Conservation (phyloP, 92 coral and sea anemone genomes). For the Metridium senile region DNA sequence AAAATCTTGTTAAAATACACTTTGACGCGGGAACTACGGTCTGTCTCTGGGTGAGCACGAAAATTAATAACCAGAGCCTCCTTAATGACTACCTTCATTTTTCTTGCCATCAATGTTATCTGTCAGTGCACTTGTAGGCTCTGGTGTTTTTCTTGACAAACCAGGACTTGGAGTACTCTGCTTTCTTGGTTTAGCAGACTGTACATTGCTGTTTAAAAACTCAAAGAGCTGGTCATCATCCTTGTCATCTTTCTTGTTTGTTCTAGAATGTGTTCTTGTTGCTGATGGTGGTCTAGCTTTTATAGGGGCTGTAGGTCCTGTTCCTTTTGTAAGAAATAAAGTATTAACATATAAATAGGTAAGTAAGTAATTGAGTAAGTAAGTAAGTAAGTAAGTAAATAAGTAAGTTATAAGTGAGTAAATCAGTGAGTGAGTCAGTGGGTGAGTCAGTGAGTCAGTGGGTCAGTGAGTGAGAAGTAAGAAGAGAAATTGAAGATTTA, state of each 20-base stretch:
- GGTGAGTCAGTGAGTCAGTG: too few relatives aligned
- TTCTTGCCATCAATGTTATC: conserved; percentile 24
- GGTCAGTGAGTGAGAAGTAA: too few relatives aligned
- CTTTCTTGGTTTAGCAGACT: conserved; percentile 66
- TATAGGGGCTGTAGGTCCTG: conserved; percentile 77
- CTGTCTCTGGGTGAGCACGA: too few relatives aligned
- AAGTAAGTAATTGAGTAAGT: too few relatives aligned
- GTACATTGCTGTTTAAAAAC: conserved; percentile 83
- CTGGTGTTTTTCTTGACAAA: conserved; percentile 22
- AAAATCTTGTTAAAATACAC: too few relatives aligned
- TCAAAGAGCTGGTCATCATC: conserved; percentile 88
- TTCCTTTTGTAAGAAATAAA: conserved; percentile 21
- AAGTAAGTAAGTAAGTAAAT: too few relatives aligned
- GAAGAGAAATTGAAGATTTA: too few relatives aligned
- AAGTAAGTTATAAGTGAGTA: too few relatives aligned
- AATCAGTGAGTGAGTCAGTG: neutral
- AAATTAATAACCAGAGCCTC: too few relatives aligned
- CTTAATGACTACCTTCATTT: conserved; percentile 28
- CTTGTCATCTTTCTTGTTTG: conserved; percentile 43
- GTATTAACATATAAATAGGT: neutral
- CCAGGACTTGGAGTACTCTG: conserved; percentile 52
- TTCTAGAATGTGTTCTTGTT: conserved; percentile 62
- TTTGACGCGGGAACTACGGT: too few relatives aligned
- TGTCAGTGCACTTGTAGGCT: neutral
- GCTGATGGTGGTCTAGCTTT: conserved; percentile 68